These are phyloP conservation scores for Phocoena phocoena DNA, from an alignment of 2,113 vertebrate genomes.

Conservation along the genomic window DNA sequence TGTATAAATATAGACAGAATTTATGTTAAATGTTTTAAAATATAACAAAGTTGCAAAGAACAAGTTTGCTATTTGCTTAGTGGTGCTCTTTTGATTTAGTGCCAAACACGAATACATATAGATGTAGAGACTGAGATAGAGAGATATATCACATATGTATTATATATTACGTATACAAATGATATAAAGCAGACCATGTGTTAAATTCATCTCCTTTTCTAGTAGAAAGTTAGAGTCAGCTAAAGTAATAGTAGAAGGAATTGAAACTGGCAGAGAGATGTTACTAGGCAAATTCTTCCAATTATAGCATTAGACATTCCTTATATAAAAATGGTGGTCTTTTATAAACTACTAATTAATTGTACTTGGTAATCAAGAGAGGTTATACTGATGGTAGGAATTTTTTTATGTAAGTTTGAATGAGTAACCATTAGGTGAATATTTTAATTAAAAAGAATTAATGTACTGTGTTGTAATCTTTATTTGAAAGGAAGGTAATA, in stretches of 20 bases:
- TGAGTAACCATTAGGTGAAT: background rate
- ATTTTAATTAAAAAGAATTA: background rate
- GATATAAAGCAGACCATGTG: background rate
- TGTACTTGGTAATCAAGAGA: background rate
- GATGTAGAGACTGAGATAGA: background rate
- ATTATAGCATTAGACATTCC: background rate
- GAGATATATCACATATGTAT: background rate
- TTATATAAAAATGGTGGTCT: background rate
- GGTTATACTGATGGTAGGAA: background rate
- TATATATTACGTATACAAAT: background rate
- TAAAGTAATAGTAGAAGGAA: background rate
- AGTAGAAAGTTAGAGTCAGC: background rate
- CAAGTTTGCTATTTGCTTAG: background rate
- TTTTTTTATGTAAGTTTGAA: background rate
- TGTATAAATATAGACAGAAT: background rate
- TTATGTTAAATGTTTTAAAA: conserved; percentile 28
- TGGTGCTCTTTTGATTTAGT: background rate
- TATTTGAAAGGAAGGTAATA: background rate
- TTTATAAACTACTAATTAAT: background rate
- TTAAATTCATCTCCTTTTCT: background rate
- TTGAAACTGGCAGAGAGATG: background rate
- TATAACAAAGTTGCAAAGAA: background rate
- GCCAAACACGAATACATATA: background rate
- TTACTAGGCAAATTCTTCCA: background rate
- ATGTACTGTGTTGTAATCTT: background rate